Base-by-base conservation (phyloP, 2,113 vertebrate species). In the Malurus alboscapulatus region DNA sequence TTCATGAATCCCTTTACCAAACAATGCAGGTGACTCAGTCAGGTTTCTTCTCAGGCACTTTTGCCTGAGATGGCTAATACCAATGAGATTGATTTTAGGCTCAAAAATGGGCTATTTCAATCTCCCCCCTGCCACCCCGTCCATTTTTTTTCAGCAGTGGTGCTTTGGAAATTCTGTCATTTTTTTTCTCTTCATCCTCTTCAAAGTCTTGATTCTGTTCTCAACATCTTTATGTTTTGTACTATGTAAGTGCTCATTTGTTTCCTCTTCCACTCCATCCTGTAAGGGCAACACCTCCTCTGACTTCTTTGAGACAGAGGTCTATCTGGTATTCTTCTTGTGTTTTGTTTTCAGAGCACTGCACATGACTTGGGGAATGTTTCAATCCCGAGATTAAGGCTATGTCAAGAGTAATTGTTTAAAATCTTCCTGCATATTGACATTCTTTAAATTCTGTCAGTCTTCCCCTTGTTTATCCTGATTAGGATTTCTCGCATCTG, bases 121-220 rank as follows among this genome's bases (percentile, higher is more conserved):
- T 45, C 66, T 40, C 18, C 14, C 1, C 14, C 0, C 9, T 45
- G 44, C 44, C 44, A 45, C 4, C 9, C 1, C 10, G 2, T 6
- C 12, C 8, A 10, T 17, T 34, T 55, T 72, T 61, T 83, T 79
- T 36, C 26, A 58, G 38, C 15, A 51, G n/a, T 86, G 44, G 25
- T 79, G 32, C 50, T 36, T 73, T 72, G 45, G 45, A 34, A 80
- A 59, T 68, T 84, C 48, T 0, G 0, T 75, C 45, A 36, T 59
- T 67, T 67, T 42, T 42, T 42, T 83, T 75, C 38, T 66, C 55
- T 45, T 79, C 1, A 2, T 59, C 14, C 40, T 76, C 54, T 87
- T 86, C 2, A 1, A n/a, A 59, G 19, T 50, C 34, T 67, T 83
- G 47, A 87, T 44, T 61, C 63, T 63, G 9, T 91, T 80, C 67